Percentiles rank a stretch among this genome's conserved stretches.
Conservation (phyloP, 2,888 invertebrate genomes). For the Halictus ligatus region DNA sequence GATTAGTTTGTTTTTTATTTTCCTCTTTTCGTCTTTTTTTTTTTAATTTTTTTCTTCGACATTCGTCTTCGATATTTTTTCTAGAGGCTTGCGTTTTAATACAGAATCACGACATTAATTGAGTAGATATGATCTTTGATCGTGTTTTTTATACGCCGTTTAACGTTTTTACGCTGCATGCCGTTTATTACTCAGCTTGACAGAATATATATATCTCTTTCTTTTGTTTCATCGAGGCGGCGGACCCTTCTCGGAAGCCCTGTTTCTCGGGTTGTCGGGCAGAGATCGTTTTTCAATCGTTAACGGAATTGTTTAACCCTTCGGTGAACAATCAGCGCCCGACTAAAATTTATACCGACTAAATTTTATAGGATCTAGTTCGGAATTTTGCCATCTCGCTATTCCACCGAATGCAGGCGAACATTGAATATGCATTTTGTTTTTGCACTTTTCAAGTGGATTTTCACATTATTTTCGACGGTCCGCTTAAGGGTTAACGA, state of each 20-base stretch:
- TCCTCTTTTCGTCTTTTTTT: not conserved
- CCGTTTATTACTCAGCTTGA: conserved; percentile 70
- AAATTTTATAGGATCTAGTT: too few relatives aligned
- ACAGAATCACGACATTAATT: conserved; percentile 70
- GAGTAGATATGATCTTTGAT: conserved; percentile 71
- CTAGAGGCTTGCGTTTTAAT: conserved; percentile 70
- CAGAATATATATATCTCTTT: conserved; percentile 47
- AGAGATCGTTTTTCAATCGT: not conserved
- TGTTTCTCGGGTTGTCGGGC: not conserved
- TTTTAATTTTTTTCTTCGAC: conserved; percentile 39
- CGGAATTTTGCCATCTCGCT: too few relatives aligned
- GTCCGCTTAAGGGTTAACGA: not conserved
- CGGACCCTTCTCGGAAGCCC: conserved; percentile 54
- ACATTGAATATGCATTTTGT: too few relatives aligned
- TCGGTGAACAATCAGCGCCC: not conserved
- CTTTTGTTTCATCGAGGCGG: conserved; percentile 53
- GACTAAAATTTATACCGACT: not conserved
- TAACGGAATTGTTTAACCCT: not conserved
- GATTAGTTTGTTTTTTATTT: not conserved
- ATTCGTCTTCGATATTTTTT: conserved; percentile 69
- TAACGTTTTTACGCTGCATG: conserved; percentile 71
- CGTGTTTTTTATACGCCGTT: conserved; percentile 67
- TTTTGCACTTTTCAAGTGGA: too few relatives aligned
- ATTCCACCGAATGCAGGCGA: too few relatives aligned
- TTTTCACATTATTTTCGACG: too few relatives aligned